These are phyloP conservation scores for Pardalotus punctatus DNA, from an alignment of 2,113 vertebrate genomes.

Conservation along the genomic window DNA sequence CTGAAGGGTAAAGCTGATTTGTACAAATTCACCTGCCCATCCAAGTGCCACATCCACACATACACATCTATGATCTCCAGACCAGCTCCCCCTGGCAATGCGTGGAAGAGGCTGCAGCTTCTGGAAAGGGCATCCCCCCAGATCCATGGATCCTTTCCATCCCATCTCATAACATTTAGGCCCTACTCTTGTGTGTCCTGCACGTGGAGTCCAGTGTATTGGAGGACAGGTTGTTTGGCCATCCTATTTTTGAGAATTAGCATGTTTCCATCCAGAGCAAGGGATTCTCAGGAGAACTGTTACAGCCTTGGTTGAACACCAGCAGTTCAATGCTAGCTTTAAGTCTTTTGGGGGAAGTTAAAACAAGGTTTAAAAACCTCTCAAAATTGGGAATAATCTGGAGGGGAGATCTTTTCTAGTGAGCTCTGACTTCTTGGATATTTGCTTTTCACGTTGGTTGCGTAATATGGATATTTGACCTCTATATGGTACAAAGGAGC, in stretches of 20 bases:
- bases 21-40: not conserved
- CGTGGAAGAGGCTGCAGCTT: not conserved
- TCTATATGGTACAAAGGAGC: not conserved
- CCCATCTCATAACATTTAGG: not conserved
- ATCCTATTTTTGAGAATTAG: not conserved
- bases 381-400: not conserved
- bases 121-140: not conserved
- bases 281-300: not conserved
- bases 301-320: not conserved
- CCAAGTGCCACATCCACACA: not conserved
- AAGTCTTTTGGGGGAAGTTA: not conserved
- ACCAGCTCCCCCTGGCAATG: not conserved
- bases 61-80: not conserved
- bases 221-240: not conserved
- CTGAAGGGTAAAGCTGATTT: not conserved
- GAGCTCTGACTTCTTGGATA: not conserved
- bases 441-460: not conserved
- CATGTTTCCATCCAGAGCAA: not conserved
- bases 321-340: not conserved
- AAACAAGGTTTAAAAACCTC: not conserved
- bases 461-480: not conserved
- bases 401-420: not conserved
- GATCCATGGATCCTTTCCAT: not conserved
- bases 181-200: not conserved
- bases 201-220: not conserved